These are phyloP conservation scores for Drosophila parabipectinata DNA, from an alignment of 1,140 invertebrate species.

Conservation along the genomic window DNA sequence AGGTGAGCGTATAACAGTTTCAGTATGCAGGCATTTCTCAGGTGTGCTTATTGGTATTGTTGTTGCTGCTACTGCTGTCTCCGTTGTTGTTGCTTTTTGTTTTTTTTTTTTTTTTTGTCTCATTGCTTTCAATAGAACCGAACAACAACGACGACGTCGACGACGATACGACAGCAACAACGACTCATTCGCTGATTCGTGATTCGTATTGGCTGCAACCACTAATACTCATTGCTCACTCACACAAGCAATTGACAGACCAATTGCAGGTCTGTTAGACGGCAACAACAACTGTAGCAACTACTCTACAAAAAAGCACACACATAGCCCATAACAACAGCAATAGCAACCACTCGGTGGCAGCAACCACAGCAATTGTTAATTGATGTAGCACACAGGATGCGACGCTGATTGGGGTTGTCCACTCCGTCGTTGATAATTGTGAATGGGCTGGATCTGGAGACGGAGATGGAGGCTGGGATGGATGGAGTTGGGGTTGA, in stretches of 20 bases:
- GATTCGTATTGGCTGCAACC: conserved; percentile 82
- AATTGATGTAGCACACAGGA: conserved; percentile 68
- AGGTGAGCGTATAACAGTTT: conserved; percentile 69
- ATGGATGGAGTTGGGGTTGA: neutral
- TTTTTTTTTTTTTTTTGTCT: conserved; percentile 21
- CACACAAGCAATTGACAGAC: conserved; percentile 72
- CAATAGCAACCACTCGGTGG: neutral
- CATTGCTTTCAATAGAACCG: conserved; percentile 75
- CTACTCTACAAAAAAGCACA: conserved; percentile 1
- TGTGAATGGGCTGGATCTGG: conserved; percentile 45
- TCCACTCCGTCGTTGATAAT: conserved; percentile 38
- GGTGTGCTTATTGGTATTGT: conserved; percentile 25
- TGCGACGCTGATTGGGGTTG: conserved; percentile 55
- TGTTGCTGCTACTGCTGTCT: conserved; percentile 23
- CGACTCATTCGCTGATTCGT: conserved; percentile 19
- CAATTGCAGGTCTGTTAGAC: conserved; percentile 78
- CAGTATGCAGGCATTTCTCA: conserved; percentile 50
- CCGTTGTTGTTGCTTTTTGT: conserved; percentile 33
- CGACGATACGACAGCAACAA: conserved; percentile 21
- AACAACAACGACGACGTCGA: conserved; percentile 29
- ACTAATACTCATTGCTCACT: conserved; percentile 75
- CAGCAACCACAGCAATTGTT: conserved; percentile 37
- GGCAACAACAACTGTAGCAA: conserved; percentile 29
- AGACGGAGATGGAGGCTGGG: conserved; percentile 18
- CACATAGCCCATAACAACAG: neutral